Evolutionary conservation across 1,140 invertebrate genomes (phyloP).

Genomic region (Paralvinella palmiformis): DNA sequence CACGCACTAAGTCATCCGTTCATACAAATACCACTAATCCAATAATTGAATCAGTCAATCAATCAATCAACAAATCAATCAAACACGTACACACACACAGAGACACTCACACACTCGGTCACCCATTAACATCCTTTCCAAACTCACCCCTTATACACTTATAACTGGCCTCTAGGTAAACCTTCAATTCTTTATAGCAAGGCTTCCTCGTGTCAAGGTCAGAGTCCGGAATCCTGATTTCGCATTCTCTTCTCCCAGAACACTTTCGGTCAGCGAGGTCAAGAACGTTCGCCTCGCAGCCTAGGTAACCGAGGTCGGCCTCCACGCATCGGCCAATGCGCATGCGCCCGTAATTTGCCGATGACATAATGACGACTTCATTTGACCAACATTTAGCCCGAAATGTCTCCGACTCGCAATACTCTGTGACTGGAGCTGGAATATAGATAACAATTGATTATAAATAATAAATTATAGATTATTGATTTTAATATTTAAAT

Average conservation of each 20-base stretch:
- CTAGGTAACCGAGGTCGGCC: slow-evolving; percentile 6
- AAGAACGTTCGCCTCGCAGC: slow-evolving; percentile 11
- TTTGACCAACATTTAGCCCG: slow-evolving; percentile 1
- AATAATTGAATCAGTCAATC: no score
- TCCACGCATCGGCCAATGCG: slow-evolving; percentile 4
- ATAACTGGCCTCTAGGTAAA: slow-evolving; percentile 13
- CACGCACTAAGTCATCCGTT: no score
- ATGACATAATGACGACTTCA: slow-evolving; percentile 11
- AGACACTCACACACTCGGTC: no score
- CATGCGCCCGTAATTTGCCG: slow-evolving; percentile 16
- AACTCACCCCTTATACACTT: slow-evolving; percentile 15
- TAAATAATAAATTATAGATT: no score
- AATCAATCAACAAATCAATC: no score
- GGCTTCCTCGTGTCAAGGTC: neutral
- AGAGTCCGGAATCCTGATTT: slow-evolving; percentile 2
- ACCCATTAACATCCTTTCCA: no score
- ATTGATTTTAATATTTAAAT: no score
- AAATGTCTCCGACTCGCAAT: slow-evolving; percentile 6
- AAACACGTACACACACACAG: no score
- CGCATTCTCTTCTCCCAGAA: slow-evolving; percentile 10
- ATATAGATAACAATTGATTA: no score
- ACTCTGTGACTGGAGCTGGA: no score
- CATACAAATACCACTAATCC: no score
- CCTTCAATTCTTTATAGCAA: slow-evolving; percentile 9
- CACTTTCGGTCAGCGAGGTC: slow-evolving; percentile 7